Evolutionary conservation across 2,797 vertebrate genomes (phyloP), one percentile per base, ranked within the genome.

Genomic region (Labeo calbasu): DNA sequence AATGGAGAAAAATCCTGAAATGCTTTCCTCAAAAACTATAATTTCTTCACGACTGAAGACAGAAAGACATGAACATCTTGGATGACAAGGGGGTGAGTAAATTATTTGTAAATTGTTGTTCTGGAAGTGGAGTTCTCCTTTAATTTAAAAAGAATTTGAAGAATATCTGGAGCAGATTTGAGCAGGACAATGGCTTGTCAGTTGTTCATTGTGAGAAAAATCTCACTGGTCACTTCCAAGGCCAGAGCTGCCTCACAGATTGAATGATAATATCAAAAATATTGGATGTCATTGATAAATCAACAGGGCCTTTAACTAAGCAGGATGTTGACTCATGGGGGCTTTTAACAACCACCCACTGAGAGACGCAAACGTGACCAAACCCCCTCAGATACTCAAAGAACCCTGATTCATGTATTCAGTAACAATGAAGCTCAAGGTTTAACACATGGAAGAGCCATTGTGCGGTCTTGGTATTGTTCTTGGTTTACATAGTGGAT

Each of bases 401-500:
- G 48, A 73, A 68, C 50, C 5, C 50, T 14, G 48, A 53, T 68
- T 19, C 55, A 25, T 68, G 46, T 32, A 17, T 32, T n/a, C n/a
- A 23, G 32, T 53, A 70, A 71, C 51, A 77, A 14, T 43, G 15
- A 15, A 77, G n/a, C 50, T 36, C 6, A 3, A 51, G 71, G 4
- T 71, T 72, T 43, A 66, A 53, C 14, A 25, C 81, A 53, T 43
- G 32, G 28, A 77, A 15, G 15, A 48, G 50, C 3, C 51, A 66
- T 68, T 57, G 50, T 77, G 81, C 3, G 3, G 6, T 23, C 65
- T 17, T 83, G 72, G n/a, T 32, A 55, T 68, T 68, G 61, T 76
- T 82, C 46, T 25, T 11, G 46, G 70, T 5, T 66, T 75, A n/a
- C 81, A 75, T 17, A 12, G 50, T 55, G 81, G 61, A 68, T 76